phyloP scores from a whole-genome alignment of 2,797 vertebrate genomes.

The Acanthornis magna region DNA sequence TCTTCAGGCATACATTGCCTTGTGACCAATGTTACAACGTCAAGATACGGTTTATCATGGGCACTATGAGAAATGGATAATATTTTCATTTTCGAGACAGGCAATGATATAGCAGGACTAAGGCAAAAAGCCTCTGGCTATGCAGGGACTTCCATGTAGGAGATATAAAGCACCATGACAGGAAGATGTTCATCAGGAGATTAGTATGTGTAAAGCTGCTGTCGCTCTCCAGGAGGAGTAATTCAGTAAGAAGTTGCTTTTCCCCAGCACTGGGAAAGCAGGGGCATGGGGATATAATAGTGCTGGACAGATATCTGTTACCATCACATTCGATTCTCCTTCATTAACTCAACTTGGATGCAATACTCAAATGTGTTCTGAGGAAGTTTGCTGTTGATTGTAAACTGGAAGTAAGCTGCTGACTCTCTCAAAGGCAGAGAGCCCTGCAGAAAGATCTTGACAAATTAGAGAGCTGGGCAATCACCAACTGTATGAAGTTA shows the following conservation, averaged over 20 bases:
- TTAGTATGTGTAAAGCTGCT: background rate
- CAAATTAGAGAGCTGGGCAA: background rate
- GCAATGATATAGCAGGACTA: background rate
- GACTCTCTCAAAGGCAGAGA: background rate
- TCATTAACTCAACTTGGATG: background rate
- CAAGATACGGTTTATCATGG: background rate
- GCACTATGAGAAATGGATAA: background rate
- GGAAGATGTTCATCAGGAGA: background rate
- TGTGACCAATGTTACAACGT: background rate
- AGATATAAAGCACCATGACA: background rate
- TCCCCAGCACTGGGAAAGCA: background rate
- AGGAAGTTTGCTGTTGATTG: background rate
- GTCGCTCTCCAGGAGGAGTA: background rate
- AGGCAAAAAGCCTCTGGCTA: background rate
- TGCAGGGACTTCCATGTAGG: background rate
- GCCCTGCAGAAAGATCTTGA: background rate
- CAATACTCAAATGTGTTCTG: background rate
- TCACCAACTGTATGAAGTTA: background rate
- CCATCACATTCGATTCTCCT: background rate
- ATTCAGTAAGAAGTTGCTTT: background rate
- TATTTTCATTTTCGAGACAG: background rate
- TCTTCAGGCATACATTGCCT: background rate
- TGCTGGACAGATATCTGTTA: background rate
- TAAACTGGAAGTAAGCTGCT: background rate
- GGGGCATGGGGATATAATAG: no score